These are phyloP conservation scores for Scaptodrosophila latifasciaeformis DNA, from an alignment of 2,888 invertebrate genomes.

Conservation along the genomic window DNA sequence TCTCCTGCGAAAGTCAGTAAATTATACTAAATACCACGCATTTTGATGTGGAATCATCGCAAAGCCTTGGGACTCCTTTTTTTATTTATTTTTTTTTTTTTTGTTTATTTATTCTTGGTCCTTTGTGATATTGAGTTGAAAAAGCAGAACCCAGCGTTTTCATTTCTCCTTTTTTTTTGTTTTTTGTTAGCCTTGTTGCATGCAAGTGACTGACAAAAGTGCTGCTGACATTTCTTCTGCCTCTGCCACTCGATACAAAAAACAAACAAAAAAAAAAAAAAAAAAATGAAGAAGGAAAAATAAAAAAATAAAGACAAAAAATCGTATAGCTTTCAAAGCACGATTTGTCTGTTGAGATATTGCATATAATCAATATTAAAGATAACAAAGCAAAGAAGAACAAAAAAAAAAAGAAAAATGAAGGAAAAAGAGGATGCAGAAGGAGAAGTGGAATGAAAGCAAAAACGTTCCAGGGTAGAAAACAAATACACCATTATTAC, in stretches of 20 bases:
- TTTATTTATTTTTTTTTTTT: too few species aligned
- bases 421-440: not conserved
- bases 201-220: not conserved
- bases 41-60: too few species aligned
- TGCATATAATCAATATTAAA: constrained; percentile 52
- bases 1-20: too few species aligned
- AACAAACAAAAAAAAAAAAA: not conserved
- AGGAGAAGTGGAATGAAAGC: constrained; percentile 1
- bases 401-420: constrained; percentile 6
- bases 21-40: too few species aligned
- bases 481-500: constrained; percentile 51
- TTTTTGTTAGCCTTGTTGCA: too few species aligned
- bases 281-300: not conserved
- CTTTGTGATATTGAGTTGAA: too few species aligned
- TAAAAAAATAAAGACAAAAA: not conserved
- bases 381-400: constrained; percentile 30
- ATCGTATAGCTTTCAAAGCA: not conserved
- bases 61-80: too few species aligned
- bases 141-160: too few species aligned
- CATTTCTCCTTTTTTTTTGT: too few species aligned
- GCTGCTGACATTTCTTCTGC: constrained; percentile 12
- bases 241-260: not conserved
- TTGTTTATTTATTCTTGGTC: too few species aligned
- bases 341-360: constrained; percentile 31
- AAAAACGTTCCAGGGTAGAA: constrained; percentile 23